These are phyloP conservation scores for Proteles cristata DNA, from an alignment of 2,113 vertebrate genomes.

Conservation along the genomic window DNA sequence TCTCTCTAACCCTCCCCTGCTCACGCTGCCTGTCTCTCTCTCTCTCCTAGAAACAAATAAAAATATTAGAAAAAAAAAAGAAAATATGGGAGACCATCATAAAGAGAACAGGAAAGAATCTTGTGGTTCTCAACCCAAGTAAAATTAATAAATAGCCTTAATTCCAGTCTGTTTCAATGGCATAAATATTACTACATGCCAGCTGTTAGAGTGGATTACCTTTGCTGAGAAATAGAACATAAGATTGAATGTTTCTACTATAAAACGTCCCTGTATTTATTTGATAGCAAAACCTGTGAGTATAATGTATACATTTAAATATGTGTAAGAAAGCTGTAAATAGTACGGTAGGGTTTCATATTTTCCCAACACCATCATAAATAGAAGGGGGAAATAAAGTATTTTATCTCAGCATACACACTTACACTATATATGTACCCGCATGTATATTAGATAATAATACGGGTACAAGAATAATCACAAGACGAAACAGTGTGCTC, in stretches of 20 bases:
- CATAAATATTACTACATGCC: neutral
- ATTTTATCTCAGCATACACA: neutral
- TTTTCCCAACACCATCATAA: neutral
- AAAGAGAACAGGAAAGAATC: neutral
- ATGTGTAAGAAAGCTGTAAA: neutral
- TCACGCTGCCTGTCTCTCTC: no score
- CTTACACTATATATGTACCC: neutral
- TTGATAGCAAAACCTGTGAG: neutral
- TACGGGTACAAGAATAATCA: neutral
- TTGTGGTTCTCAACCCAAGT: neutral
- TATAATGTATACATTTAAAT: neutral
- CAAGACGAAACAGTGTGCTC: neutral
- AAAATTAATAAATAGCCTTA: neutral
- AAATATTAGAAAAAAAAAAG: no score
- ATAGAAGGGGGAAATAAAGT: neutral
- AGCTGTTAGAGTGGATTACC: neutral
- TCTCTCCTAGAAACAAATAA: no score
- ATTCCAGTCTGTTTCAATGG: neutral
- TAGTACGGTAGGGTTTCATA: neutral
- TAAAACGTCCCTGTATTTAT: neutral
- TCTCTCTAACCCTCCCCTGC: no score
- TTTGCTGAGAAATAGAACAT: neutral
- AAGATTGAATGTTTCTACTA: neutral
- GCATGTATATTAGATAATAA: no score
- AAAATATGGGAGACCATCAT: neutral